phyloP scores from a whole-genome alignment of 2,113 vertebrate species.

The Notothenia coriiceps region DNA sequence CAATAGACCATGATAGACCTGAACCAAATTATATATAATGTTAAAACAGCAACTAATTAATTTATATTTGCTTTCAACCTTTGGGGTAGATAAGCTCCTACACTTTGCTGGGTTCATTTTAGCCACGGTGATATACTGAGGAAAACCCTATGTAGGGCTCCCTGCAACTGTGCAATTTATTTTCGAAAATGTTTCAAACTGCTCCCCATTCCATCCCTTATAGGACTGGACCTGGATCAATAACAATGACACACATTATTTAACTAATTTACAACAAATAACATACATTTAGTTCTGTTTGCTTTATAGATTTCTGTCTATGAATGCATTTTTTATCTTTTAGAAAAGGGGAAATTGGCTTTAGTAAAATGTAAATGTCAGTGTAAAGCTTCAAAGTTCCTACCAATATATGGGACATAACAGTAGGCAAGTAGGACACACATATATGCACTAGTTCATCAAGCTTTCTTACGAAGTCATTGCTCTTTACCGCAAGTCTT shows the following conservation, averaged over 20 bases:
- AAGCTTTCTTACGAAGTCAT: not conserved
- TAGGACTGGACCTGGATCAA: not conserved
- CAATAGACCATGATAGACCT: not conserved
- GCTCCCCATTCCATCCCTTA: no score
- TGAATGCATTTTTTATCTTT: not conserved
- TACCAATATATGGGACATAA: not conserved
- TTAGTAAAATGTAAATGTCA: not conserved
- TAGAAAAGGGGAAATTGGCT: not conserved
- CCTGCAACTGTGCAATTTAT: not conserved
- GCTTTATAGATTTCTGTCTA: not conserved
- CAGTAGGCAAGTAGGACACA: not conserved
- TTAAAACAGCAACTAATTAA: constrained; percentile 1
- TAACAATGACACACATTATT: not conserved
- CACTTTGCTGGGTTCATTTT: constrained; percentile 6
- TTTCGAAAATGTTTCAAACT: not conserved
- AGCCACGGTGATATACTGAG: not conserved
- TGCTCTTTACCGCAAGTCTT: not conserved
- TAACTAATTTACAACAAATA: not conserved
- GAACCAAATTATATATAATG: not conserved
- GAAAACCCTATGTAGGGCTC: not conserved
- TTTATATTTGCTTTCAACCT: not conserved
- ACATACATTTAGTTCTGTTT: not conserved
- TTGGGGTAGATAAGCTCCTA: not conserved
- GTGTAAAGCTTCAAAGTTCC: not conserved
- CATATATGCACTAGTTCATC: not conserved